phyloP scores from a whole-genome alignment of 2,797 vertebrate genomes.

The Tinamus major region DNA sequence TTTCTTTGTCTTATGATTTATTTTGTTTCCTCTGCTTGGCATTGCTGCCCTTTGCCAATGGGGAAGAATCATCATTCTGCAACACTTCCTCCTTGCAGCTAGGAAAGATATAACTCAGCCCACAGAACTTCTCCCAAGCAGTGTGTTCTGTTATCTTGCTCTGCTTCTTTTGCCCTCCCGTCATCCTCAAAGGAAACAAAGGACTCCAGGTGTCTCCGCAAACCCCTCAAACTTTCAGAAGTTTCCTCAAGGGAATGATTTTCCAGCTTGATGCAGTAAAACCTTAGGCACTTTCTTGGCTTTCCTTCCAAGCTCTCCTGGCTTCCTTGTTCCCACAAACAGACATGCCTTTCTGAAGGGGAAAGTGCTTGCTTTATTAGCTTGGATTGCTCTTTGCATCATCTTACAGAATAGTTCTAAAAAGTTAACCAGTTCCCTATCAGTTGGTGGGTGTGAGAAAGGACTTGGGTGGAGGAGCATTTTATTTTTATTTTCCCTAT shows the following conservation, averaged over 20 bases:
- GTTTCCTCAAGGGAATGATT: not conserved
- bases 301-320: not conserved
- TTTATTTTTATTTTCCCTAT: not conserved
- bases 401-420: not conserved
- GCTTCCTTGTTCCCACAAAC: not conserved
- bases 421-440: not conserved
- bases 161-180: conserved; percentile 15
- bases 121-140: not conserved
- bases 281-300: not conserved
- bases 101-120: not conserved
- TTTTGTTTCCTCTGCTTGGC: conserved; percentile 29
- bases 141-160: not conserved
- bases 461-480: not conserved
- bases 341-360: not conserved
- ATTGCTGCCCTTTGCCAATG: not conserved
- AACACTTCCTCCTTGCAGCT: not conserved
- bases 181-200: not conserved
- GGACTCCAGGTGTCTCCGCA: not conserved
- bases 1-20: conserved; percentile 26
- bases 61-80: conserved; percentile 1
- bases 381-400: not conserved
- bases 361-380: not conserved
- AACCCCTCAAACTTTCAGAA: not conserved
- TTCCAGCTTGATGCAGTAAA: not conserved
- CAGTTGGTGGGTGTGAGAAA: not conserved